These are phyloP conservation scores for Hippoglossus hippoglossus DNA, from an alignment of 2,797 vertebrate genomes.

Conservation along the genomic window DNA sequence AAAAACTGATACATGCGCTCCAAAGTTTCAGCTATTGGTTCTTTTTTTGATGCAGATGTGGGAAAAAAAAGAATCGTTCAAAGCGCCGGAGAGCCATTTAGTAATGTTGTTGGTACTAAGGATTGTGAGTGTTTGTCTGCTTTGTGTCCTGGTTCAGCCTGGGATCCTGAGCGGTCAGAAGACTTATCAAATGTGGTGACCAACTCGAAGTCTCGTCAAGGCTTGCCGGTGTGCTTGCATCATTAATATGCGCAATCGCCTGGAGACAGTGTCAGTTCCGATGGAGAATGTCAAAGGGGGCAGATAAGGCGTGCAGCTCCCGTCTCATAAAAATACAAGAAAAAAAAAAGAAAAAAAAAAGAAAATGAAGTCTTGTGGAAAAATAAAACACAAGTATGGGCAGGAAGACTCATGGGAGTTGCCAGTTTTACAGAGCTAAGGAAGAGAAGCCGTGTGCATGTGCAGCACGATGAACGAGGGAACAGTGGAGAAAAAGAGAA, in stretches of 20 bases:
- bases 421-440: conserved; percentile 20
- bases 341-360: background rate
- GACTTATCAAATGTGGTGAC: conserved; percentile 57
- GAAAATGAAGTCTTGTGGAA: conserved; percentile 12
- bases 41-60: conserved; percentile 83
- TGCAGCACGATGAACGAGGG: conserved; percentile 11
- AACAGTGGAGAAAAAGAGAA: conserved; percentile 20
- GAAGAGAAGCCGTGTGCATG: conserved; percentile 24
- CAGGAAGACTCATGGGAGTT: conserved; percentile 10
- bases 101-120: conserved; percentile 56
- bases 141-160: conserved; percentile 39
- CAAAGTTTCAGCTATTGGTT: conserved; percentile 85
- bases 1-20: conserved; percentile 75
- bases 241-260: conserved; percentile 38
- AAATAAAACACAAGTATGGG: conserved; percentile 37
- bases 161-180: conserved; percentile 45
- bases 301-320: conserved; percentile 34
- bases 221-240: conserved; percentile 34
- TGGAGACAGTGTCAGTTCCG: conserved; percentile 44
- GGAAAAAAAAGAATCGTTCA: conserved; percentile 73
- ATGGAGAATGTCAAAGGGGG: conserved; percentile 40
- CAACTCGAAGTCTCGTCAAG: conserved; percentile 22
- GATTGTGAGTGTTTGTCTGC: conserved; percentile 48
- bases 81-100: conserved; percentile 68
- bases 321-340: conserved; percentile 19